Conservation (phyloP, 2,797 vertebrate species). For the Phrynocephalus guinanensis region DNA sequence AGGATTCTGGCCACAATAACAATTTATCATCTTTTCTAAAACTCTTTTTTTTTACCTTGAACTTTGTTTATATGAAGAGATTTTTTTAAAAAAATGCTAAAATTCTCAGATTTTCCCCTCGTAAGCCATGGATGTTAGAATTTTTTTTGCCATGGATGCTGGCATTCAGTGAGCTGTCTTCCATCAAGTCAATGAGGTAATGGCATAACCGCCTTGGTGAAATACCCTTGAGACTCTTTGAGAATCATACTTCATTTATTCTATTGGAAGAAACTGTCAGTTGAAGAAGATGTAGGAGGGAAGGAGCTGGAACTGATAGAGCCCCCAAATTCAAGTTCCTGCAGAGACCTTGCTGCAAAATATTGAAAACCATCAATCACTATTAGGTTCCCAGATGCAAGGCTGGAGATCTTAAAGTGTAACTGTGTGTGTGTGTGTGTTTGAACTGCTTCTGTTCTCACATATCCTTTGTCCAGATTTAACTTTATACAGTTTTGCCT, state of each 20-base stretch:
- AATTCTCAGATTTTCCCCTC: neutral
- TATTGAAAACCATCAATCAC: conserved; percentile 10
- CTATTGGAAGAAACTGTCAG: neutral
- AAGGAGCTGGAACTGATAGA: conserved; percentile 30
- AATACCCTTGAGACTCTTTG: neutral
- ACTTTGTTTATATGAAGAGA: no score
- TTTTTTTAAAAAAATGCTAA: no score
- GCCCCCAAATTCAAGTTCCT: neutral
- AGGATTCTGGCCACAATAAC: no score
- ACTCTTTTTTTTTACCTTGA: no score
- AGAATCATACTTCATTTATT: conserved; percentile 12
- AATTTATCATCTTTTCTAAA: no score
- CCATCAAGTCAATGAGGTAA: neutral
- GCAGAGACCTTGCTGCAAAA: accelerated
- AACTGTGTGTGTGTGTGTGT: neutral
- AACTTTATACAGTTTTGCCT: neutral
- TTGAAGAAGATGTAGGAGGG: conserved; percentile 13
- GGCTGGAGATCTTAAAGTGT: neutral
- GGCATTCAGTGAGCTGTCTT: neutral
- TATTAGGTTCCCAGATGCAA: conserved; percentile 4
- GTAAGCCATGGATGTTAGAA: neutral
- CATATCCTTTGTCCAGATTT: conserved; percentile 19
- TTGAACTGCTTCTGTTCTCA: neutral
- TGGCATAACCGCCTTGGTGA: neutral
- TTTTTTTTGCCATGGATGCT: neutral